Evolutionary conservation across 2,888 invertebrate genomes (phyloP).

Genomic region (Ophion ventricosus): DNA sequence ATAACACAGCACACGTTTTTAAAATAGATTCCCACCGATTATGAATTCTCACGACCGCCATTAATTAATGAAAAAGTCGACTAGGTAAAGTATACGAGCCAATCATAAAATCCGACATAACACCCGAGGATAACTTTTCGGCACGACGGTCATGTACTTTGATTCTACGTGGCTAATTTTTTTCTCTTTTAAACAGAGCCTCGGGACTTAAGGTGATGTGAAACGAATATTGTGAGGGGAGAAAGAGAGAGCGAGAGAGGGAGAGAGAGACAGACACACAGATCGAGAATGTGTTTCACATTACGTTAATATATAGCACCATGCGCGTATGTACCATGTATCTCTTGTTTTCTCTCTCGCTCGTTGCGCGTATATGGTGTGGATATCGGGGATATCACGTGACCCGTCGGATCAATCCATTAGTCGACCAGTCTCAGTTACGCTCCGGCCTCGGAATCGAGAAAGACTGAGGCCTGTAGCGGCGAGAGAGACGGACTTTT

Average conservation of each 20-base stretch:
- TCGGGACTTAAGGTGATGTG: not conserved
- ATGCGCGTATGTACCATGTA: slow-evolving; percentile 32
- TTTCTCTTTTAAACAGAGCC: not conserved
- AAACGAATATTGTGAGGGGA: not conserved
- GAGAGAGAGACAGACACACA: not conserved
- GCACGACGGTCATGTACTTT: not conserved
- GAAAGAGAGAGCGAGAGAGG: not conserved
- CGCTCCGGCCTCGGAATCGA: slow-evolving; percentile 69
- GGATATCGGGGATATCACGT: slow-evolving; percentile 75
- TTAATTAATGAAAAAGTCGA: not conserved
- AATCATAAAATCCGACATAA: not conserved
- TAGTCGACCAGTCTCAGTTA: slow-evolving; percentile 76
- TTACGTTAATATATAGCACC: slow-evolving; percentile 51
- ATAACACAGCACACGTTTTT: no score
- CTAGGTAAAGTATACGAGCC: not conserved
- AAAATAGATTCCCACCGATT: no score
- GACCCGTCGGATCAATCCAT: slow-evolving; percentile 78
- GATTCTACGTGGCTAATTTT: not conserved
- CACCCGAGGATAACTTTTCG: not conserved
- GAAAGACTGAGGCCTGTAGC: slow-evolving; percentile 26
- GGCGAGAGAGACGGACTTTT: slow-evolving; percentile 11
- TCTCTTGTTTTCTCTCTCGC: slow-evolving; percentile 19
- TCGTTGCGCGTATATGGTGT: slow-evolving; percentile 71
- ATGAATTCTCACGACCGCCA: no score
- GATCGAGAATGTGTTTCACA: slow-evolving; percentile 24